phyloP scores from a whole-genome alignment of 2,113 vertebrate genomes.

The Grammomys surdaster region DNA sequence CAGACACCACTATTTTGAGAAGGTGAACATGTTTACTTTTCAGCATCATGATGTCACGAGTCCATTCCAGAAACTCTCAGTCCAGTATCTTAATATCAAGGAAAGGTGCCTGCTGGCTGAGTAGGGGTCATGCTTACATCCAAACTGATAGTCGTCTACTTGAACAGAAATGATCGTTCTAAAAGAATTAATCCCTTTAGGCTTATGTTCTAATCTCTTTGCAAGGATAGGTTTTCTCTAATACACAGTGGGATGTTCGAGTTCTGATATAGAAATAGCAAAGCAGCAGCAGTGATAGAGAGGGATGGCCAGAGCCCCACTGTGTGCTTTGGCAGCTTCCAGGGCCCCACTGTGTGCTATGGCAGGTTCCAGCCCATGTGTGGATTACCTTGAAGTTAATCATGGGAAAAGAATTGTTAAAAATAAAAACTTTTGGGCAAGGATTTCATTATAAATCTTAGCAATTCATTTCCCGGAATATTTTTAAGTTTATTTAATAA shows the following conservation, averaged over 20 bases:
- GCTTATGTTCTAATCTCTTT: conserved; percentile 70
- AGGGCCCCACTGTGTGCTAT: not conserved
- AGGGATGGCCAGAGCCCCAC: not conserved
- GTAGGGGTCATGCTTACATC: conserved; percentile 29
- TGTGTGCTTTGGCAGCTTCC: not conserved
- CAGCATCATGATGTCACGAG: conserved; percentile 16
- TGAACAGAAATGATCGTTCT: conserved; percentile 63
- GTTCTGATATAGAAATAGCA: conserved; percentile 57
- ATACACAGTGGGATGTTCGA: conserved; percentile 21
- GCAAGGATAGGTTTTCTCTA: conserved; percentile 63
- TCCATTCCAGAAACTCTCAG: conserved; percentile 19
- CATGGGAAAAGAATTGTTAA: not conserved
- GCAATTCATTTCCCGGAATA: conserved; percentile 20
- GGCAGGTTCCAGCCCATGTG: not conserved
- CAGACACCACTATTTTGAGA: conserved; percentile 42
- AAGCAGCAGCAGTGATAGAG: not conserved
- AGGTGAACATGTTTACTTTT: not conserved
- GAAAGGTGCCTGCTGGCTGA: not conserved
- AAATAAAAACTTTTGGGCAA: conserved; percentile 39
- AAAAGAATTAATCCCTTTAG: conserved; percentile 65
- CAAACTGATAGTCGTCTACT: conserved; percentile 21
- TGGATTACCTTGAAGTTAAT: not conserved
- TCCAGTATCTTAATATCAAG: conserved; percentile 37
- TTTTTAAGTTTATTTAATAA: conserved; percentile 15
- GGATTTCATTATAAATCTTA: not conserved